Percentiles rank a stretch among this genome's conserved stretches.
These are phyloP conservation scores for Centropyge bicolor DNA, from an alignment of 2,797 vertebrate species.

Conservation along the genomic window DNA sequence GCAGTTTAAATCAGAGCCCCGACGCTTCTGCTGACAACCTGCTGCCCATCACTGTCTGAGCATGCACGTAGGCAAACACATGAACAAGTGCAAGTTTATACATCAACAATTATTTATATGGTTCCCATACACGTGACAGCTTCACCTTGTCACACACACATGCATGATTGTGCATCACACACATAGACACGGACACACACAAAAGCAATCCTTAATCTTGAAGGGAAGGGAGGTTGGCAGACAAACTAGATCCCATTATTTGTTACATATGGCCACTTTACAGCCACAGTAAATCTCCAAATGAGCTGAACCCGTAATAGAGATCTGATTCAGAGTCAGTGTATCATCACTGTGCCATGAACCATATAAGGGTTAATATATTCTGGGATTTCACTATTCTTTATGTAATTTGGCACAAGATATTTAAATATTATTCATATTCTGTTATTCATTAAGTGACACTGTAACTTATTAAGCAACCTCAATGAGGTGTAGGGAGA, in stretches of 20 bases:
- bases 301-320: constrained; percentile 18
- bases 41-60: constrained; percentile 65
- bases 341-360: neutral
- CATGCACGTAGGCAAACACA: constrained; percentile 45
- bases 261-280: constrained; percentile 2
- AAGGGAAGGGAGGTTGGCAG: neutral
- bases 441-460: neutral
- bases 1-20: constrained; percentile 73
- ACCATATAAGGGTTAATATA: neutral
- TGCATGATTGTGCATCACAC: neutral
- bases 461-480: neutral
- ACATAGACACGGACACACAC: neutral
- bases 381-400: neutral
- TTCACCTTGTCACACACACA: neutral
- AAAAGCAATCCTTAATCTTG: constrained; percentile 5
- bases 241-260: constrained; percentile 25
- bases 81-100: constrained; percentile 15
- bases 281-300: constrained; percentile 31
- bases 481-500: neutral
- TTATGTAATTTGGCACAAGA: neutral
- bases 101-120: constrained; percentile 24
- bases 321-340: constrained; percentile 30
- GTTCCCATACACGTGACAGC: neutral
- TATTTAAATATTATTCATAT: constrained; percentile 1
- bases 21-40: constrained; percentile 59